Evolutionary conservation across 2,888 invertebrate genomes (phyloP).

Genomic region (Anarsia innoxiella): DNA sequence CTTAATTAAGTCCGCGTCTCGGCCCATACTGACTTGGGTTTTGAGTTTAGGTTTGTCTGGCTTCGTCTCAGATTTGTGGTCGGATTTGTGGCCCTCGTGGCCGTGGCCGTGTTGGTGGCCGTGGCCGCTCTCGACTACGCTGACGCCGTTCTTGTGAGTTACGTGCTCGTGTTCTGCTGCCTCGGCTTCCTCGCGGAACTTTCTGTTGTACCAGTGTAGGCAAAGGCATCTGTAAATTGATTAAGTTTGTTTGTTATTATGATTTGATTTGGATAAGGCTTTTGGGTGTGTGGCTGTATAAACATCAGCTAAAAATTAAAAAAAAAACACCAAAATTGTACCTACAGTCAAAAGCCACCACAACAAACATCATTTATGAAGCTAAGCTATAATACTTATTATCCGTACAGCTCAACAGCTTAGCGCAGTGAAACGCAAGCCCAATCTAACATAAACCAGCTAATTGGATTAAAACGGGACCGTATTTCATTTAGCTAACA

Average conservation of each 20-base stretch:
- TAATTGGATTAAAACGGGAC: conserved; percentile 12
- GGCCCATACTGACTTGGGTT: conserved; percentile 63
- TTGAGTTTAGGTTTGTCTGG: conserved; percentile 42
- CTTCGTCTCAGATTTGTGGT: conserved; percentile 14
- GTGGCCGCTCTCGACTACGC: conserved; percentile 60
- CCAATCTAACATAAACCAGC: too few relatives aligned
- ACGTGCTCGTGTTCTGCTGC: conserved; percentile 47
- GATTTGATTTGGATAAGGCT: background rate
- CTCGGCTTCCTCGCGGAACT: conserved; percentile 55
- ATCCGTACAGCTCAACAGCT: too few relatives aligned
- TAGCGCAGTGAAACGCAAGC: too few relatives aligned
- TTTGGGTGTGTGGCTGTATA: background rate
- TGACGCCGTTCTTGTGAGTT: conserved; percentile 64
- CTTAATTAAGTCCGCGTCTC: conserved; percentile 77
- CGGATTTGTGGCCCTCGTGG: conserved; percentile 14
- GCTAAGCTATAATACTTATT: too few relatives aligned
- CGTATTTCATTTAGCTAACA: conserved; percentile 24
- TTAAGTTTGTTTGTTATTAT: too few relatives aligned
- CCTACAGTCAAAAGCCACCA: too few relatives aligned
- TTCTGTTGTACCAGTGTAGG: conserved; percentile 75
- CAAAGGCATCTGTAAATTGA: conserved; percentile 76
- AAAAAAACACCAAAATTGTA: too few relatives aligned
- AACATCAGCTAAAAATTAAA: too few relatives aligned
- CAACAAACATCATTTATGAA: too few relatives aligned
- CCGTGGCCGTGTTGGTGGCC: conserved; percentile 19